Conservation (phyloP, 1,140 invertebrate genomes). For the Pantala flavescens region DNA sequence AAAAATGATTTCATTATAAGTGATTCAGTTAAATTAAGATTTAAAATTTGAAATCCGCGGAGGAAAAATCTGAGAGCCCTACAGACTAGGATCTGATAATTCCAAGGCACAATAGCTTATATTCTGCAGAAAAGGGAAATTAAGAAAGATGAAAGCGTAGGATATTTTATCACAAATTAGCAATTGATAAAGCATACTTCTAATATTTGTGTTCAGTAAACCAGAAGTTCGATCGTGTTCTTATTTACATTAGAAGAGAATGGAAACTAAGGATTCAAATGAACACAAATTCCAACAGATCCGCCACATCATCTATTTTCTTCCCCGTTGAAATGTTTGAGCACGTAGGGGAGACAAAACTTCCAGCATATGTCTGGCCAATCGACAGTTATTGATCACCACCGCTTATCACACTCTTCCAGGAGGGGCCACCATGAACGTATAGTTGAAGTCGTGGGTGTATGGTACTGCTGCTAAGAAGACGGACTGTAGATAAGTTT, state of each 20-base stretch:
- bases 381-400: not conserved
- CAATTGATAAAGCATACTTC: too few species aligned
- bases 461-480: slow-evolving; percentile 25
- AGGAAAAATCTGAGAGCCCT: too few species aligned
- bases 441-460: slow-evolving; percentile 17
- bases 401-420: not conserved
- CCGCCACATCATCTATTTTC: slow-evolving; percentile 6
- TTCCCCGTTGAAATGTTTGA: slow-evolving; percentile 30
- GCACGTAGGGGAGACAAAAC: slow-evolving; percentile 27
- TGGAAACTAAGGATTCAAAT: not conserved
- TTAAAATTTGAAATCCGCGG: too few species aligned
- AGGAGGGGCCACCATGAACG: slow-evolving; percentile 11
- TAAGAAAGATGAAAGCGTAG: too few species aligned
- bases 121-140: too few species aligned
- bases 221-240: too few species aligned
- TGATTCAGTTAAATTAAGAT: too few species aligned
- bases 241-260: not conserved
- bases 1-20: too few species aligned
- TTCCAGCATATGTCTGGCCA: slow-evolving; percentile 26
- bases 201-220: too few species aligned
- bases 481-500: slow-evolving; percentile 40
- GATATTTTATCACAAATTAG: too few species aligned
- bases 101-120: too few species aligned
- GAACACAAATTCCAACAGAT: not conserved
- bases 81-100: too few species aligned